A percentile compares a stretch with the other conserved stretches of the same genome.
Conservation (phyloP, 2,113 vertebrate genomes). For the Mohoua ochrocephala region DNA sequence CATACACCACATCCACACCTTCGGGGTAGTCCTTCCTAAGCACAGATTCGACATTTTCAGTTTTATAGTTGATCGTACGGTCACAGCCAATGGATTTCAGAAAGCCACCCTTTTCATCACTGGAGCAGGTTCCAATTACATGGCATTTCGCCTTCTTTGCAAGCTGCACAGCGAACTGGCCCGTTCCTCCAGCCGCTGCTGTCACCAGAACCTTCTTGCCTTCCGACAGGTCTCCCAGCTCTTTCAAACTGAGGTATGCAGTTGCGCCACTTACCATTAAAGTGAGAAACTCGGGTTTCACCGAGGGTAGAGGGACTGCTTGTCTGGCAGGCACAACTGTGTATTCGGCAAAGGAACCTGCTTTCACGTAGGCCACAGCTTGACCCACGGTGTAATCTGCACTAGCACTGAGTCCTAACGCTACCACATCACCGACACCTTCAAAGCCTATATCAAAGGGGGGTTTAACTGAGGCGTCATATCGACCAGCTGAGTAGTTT, state of each 20-base stretch:
- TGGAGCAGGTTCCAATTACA: slow-evolving; percentile 89
- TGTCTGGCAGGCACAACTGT: slow-evolving; percentile 77
- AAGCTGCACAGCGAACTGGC: slow-evolving; percentile 91
- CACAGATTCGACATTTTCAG: slow-evolving; percentile 74
- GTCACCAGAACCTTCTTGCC: slow-evolving; percentile 88
- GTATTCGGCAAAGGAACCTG: slow-evolving; percentile 89
- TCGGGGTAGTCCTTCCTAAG: slow-evolving; percentile 79
- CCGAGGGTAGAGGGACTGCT: slow-evolving; percentile 73
- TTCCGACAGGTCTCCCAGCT: slow-evolving; percentile 80
- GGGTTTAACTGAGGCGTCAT: slow-evolving; percentile 78
- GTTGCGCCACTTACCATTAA: slow-evolving; percentile 86
- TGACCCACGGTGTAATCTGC: slow-evolving; percentile 81
- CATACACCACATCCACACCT: slow-evolving; percentile 88
- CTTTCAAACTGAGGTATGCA: slow-evolving; percentile 84
- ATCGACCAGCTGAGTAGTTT: slow-evolving; percentile 89
- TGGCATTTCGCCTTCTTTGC: slow-evolving; percentile 87
- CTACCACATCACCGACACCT: slow-evolving; percentile 89
- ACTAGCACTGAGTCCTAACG: slow-evolving; percentile 86
- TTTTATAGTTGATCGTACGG: slow-evolving; percentile 83
- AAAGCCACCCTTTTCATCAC: slow-evolving; percentile 83
- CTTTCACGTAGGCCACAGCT: slow-evolving; percentile 79
- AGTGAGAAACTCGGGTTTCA: slow-evolving; percentile 81
- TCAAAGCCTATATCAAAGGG: slow-evolving; percentile 89
- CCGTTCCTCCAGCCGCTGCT: slow-evolving; percentile 86
- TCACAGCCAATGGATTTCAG: slow-evolving; percentile 89